Base-by-base conservation (phyloP, 1,140 invertebrate genomes). In the Drosophila subobscura region DNA sequence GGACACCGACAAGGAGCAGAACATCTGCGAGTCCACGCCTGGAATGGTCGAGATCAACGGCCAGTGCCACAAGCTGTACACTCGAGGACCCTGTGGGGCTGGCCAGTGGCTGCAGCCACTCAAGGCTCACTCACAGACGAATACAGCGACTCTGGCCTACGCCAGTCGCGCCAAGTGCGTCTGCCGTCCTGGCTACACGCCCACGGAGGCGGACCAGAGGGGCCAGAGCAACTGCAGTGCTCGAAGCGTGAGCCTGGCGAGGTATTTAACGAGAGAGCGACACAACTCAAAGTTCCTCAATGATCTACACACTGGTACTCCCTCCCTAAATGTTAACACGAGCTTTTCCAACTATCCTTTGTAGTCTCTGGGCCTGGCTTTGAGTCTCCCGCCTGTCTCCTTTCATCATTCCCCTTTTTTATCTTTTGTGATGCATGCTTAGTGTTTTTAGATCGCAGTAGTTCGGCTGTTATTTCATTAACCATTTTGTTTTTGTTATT, bases 61-160 rank as follows among this genome's bases (percentile, higher is more conserved):
- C 14, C 93, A 93, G 14, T 96, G 96, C 79, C 94, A 95, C 78
- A 94, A 94, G 66, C 89, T 96, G 4, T 95, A 96, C 76, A 95
- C 94, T 0, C 94, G 94, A 68, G 95, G 96, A 0, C 96, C 96
- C 0, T 97, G 96, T 76, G 91, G 93, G 0, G 92, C 93, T 0
- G 95, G 95, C 0, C 94, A 96, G 64, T 97, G 96, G 96, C 86
- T 97, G 25, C 94, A 94, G 5, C 93, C 93, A 0, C 44, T 66
- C 1, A 73, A 79, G 37, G 67, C 77, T 0, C 66, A 75, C 23
- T 73, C 90, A 8, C 77, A 91, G 12, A 88, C 91, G 46, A 72
- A 63, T 71, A 80, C 65, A 3, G 5, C 42, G 1, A 20, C 73
- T 1, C 5, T 80, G 33, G 54, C 75, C 16, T 70, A 75, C 51